Base-by-base conservation (phyloP, 2,113 vertebrate species). In the Leptocoma aspasia region DNA sequence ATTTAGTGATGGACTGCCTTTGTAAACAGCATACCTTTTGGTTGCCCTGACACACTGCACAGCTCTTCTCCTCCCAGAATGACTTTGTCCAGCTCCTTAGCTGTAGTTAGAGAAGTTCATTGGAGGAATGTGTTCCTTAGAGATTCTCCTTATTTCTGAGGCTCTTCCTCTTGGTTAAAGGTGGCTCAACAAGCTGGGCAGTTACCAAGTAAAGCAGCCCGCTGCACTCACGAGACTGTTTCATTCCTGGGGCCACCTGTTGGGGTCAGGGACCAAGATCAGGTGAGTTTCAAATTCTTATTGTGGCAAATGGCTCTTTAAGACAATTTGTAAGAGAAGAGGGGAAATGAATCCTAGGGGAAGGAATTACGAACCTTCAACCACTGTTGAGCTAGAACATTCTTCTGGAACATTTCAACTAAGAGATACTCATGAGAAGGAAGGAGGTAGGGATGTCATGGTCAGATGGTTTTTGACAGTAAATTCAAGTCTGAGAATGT, bases 221-320 rank as follows among this genome's bases (percentile, higher is more conserved):
- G 95, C 96, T 97, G 96, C 97, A 97, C 95, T 97, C 97, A 97
- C 96, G 96, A 97, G 97, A 97, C 96, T 97, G 96, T 97, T 97
- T 97, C 97, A 97, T 97, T 97, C 97, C 96, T 96, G 96, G 96
- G 95, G 97, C 97, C 97, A 97, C 95, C 97, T 96, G 97, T 97
- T 97, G 97, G 96, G 96, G 96, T 97, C 97, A 97, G 97, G 97
- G 97, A 97, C 96, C 96, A 97, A 97, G 96, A 97, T 97, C 95
- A 97, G 97, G 97, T 97, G 97, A 97, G 97, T 97, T 96, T 97
- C 96, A 97, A 97, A 96, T 97, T 96, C 97, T 97, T 97, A 96
- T 97, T 97, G 96, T 97, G 96, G 96, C 96, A 97, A 97, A 97
- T 96, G 94, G 95, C 95, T 97, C 96, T 97, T 97, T 97, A 90